Evolutionary conservation across 2,888 invertebrate genomes (phyloP), one percentile per base, ranked within the genome.

Genomic region (Synanthedon myopaeformis): DNA sequence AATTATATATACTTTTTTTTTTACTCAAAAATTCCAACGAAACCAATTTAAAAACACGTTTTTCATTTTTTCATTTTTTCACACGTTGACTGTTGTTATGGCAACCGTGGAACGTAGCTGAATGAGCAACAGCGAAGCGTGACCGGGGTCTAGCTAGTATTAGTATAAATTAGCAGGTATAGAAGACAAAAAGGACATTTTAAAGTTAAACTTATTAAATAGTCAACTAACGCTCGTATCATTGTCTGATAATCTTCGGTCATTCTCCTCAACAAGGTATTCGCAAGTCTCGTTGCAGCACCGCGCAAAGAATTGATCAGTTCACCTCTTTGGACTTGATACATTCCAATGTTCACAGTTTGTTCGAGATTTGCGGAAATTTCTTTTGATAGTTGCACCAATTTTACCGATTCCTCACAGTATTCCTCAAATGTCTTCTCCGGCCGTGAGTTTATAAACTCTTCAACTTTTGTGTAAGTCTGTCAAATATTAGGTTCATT

Each of bases 321-420:
- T 54, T 94, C 93, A 51, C 89, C 91, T 54, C 97, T 90, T 74
- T 95, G 92, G 73, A 97, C 92, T 68, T 94, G 93, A 72, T 95
- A 98, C 82, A 96, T 91, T 8, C 96, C 96, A 68, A 94, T 92
- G 14, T 92, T 90, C 14, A 94, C 89, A 0, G 93, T 92, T 56
- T 91, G 90, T 60, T 92, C 90, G 41, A 90, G 76, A 49, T 82
- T 79, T 1, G 83, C 78, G 1, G 92, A 90, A 56, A 94, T 91
- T 55, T 89, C 89, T 53, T 86, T 86, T 49, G 91, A 89, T 19
- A 93, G 75, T n/a, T 89, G 78, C 49, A 91, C 89, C 62, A 91
- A 94, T 59, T 89, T 89, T 4, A 89, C 78, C 3, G 94, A 87
- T 62, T 91, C 86, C 0, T 75, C 82, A 49, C 89, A 89, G 64